Evolutionary conservation across 2,797 vertebrate genomes (phyloP).

Genomic region (Esox masquinongy): DNA sequence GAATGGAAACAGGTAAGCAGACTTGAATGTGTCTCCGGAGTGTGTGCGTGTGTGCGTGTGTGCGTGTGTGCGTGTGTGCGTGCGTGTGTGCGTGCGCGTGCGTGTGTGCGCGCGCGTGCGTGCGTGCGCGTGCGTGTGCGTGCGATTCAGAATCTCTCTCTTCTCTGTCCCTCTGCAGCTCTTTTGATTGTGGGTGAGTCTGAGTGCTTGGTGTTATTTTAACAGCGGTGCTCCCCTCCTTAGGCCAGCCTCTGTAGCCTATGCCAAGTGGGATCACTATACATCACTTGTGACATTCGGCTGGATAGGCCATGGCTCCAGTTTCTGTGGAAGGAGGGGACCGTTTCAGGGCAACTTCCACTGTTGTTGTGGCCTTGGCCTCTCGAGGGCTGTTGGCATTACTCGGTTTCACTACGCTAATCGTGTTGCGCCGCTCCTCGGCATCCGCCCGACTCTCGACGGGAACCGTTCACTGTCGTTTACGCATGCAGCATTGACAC

Average conservation of each 20-base stretch:
- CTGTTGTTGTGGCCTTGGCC: constrained; percentile 52
- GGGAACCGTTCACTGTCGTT: neutral
- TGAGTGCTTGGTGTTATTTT: constrained; percentile 70
- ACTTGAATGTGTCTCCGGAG: constrained; percentile 14
- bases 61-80: constrained; percentile 23
- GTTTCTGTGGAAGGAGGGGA: constrained; percentile 61
- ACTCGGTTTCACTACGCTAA: constrained; percentile 26
- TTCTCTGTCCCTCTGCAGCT: constrained; percentile 7
- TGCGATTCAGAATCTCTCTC: constrained; percentile 19
- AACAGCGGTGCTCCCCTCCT: constrained; percentile 64
- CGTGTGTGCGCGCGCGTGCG: constrained; percentile 14
- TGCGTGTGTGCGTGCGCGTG: constrained; percentile 21
- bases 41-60: too few relatives aligned
- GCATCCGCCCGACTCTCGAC: constrained; percentile 3
- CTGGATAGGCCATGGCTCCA: constrained; percentile 57
- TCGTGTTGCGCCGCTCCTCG: neutral
- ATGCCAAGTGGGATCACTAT: constrained; percentile 73
- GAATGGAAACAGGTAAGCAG: constrained; percentile 56
- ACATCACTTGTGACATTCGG: constrained; percentile 74
- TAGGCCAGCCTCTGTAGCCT: constrained; percentile 48
- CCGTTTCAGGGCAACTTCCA: constrained; percentile 54
- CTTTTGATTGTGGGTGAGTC: constrained; percentile 55
- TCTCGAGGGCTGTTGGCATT: constrained; percentile 47
- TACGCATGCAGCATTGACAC: neutral
- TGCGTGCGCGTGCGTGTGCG: constrained; percentile 14